These are phyloP conservation scores for Characodon lateralis DNA, from an alignment of 2,797 vertebrate genomes.

Conservation along the genomic window DNA sequence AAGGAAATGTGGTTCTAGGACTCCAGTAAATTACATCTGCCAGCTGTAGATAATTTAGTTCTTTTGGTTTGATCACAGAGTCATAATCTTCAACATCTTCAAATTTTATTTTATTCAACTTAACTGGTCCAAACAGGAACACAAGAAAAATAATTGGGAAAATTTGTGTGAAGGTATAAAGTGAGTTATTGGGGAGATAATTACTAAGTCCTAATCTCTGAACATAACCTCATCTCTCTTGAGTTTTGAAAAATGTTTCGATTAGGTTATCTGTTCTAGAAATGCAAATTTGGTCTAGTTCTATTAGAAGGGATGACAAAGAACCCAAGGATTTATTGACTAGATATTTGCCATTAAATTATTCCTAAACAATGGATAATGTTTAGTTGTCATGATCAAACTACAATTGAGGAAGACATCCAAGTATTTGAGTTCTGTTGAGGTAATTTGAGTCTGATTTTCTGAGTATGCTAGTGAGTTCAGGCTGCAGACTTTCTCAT, in stretches of 20 bases:
- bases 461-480: neutral
- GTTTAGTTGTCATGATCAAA: neutral
- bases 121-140: neutral
- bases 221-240: neutral
- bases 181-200: neutral
- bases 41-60: neutral
- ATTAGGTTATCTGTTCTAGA: too few species aligned
- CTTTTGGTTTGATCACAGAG: neutral
- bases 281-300: neutral
- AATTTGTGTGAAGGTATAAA: too few species aligned
- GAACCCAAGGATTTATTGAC: neutral
- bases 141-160: neutral
- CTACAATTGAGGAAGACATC: neutral
- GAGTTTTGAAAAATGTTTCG: too few species aligned
- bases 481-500: neutral
- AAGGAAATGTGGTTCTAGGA: neutral
- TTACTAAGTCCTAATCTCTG: neutral
- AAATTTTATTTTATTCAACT: neutral
- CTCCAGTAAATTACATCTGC: neutral
- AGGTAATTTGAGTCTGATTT: neutral
- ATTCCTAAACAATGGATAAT: too few species aligned
- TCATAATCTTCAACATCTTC: neutral
- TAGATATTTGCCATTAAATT: neutral
- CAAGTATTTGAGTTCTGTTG: neutral
- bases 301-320: neutral